These are phyloP conservation scores for Zosterops pallidus DNA, from an alignment of 2,113 vertebrate species.

Conservation along the genomic window DNA sequence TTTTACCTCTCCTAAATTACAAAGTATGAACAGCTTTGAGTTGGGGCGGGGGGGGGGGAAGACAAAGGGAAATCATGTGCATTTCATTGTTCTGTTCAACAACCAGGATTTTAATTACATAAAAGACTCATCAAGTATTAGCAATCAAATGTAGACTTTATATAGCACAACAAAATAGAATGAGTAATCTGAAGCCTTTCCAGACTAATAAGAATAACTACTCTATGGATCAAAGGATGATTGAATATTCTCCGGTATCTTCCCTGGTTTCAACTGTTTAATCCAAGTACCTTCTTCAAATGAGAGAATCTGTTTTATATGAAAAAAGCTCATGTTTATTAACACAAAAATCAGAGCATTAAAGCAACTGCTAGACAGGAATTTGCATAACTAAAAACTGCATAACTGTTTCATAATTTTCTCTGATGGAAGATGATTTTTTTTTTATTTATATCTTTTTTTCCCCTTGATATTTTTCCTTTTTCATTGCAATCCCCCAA, in stretches of 20 bases:
- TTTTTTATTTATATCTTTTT: not conserved
- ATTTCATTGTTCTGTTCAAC: not conserved
- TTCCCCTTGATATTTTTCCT: not conserved
- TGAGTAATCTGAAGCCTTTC: not conserved
- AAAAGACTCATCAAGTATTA: not conserved
- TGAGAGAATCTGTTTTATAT: not conserved
- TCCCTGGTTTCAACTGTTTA: constrained; percentile 9
- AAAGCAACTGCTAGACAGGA: not conserved
- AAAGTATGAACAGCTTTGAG: not conserved
- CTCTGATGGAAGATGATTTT: not conserved
- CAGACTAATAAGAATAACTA: constrained; percentile 33
- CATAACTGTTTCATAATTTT: not conserved
- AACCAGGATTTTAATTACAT: not conserved
- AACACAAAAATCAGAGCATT: constrained; percentile 16
- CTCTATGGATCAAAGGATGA: constrained; percentile 1
- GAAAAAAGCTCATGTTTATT: constrained; percentile 1
- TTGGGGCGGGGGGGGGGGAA: no score
- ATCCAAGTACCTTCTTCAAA: constrained; percentile 24
- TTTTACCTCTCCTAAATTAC: not conserved
- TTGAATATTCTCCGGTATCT: constrained; percentile 13
- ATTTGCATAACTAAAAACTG: constrained; percentile 20
- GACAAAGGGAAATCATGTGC: not conserved
- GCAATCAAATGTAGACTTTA: not conserved
- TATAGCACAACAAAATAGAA: not conserved
- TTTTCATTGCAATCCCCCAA: not conserved